Evolutionary conservation across 2,888 invertebrate genomes (phyloP).

Genomic region (Macrophya alboannulata): DNA sequence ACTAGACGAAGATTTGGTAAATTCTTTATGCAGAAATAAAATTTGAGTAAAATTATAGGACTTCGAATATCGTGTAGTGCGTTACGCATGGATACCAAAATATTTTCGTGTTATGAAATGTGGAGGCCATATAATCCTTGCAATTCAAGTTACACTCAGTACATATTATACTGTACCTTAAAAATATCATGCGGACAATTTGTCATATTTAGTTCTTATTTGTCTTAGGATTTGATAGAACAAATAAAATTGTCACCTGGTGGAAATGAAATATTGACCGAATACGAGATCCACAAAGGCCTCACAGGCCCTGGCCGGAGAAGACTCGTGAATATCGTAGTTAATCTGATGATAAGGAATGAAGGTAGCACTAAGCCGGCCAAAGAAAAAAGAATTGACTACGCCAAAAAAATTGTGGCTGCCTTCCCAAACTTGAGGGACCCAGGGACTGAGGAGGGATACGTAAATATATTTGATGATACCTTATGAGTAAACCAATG

Average conservation of each 20-base stretch:
- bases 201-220: not conserved
- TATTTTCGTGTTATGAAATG: not conserved
- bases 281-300: not conserved
- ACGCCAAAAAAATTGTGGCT: slow-evolving; percentile 10
- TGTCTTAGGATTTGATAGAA: slow-evolving; percentile 6
- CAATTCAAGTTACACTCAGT: not conserved
- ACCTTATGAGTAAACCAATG: not conserved
- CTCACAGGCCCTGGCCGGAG: not conserved
- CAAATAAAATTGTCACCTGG: not conserved
- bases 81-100: not conserved
- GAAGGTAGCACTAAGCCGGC: not conserved
- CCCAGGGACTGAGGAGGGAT: slow-evolving; percentile 7
- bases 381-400: not conserved
- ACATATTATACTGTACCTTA: not conserved
- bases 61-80: not conserved
- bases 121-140: not conserved
- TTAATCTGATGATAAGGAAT: not conserved
- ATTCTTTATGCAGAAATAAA: not conserved
- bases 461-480: slow-evolving; percentile 29
- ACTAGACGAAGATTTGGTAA: slow-evolving; percentile 15
- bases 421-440: not conserved
- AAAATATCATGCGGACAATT: not conserved
- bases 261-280: slow-evolving; percentile 4
- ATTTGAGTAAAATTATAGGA: not conserved
- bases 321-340: slow-evolving; percentile 10